Percentiles rank a stretch among this genome's conserved stretches.
These are phyloP conservation scores for Archivesica marissinica DNA, from an alignment of 1,140 invertebrate species.

Conservation along the genomic window DNA sequence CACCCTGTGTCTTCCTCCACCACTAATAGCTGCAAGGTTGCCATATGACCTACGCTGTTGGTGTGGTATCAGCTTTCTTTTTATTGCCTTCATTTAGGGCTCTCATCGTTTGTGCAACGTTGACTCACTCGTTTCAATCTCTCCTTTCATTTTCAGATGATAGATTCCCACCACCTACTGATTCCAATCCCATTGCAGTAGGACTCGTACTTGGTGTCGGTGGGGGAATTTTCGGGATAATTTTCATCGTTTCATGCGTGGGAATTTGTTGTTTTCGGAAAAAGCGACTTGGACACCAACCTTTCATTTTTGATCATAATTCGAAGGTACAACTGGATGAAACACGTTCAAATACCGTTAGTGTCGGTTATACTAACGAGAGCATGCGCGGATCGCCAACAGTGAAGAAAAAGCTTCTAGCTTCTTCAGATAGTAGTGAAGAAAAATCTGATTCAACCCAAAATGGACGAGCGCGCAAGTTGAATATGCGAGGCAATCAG, in stretches of 20 bases:
- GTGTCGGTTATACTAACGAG: constrained; percentile 61
- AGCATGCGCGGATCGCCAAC: constrained; percentile 50
- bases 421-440: constrained; percentile 49
- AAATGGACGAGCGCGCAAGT: background rate
- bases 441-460: constrained; percentile 17
- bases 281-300: constrained; percentile 14
- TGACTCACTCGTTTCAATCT: too few species aligned
- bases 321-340: constrained; percentile 38
- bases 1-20: too few species aligned
- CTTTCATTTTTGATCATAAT: constrained; percentile 18
- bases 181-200: constrained; percentile 63
- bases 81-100: background rate
- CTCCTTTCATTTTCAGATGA: constrained; percentile 45
- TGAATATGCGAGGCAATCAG: background rate
- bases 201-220: constrained; percentile 68
- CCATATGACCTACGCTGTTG: too few species aligned
- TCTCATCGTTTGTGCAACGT: background rate
- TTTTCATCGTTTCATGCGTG: constrained; percentile 63
- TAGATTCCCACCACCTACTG: constrained; percentile 6
- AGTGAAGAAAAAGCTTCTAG: constrained; percentile 59
- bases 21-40: too few species aligned
- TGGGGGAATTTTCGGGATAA: constrained; percentile 60
- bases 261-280: constrained; percentile 67
- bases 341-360: constrained; percentile 46
- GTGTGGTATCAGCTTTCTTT: too few species aligned